Evolutionary conservation across 2,888 invertebrate genomes (phyloP).

Genomic region (Tyria jacobaeae): DNA sequence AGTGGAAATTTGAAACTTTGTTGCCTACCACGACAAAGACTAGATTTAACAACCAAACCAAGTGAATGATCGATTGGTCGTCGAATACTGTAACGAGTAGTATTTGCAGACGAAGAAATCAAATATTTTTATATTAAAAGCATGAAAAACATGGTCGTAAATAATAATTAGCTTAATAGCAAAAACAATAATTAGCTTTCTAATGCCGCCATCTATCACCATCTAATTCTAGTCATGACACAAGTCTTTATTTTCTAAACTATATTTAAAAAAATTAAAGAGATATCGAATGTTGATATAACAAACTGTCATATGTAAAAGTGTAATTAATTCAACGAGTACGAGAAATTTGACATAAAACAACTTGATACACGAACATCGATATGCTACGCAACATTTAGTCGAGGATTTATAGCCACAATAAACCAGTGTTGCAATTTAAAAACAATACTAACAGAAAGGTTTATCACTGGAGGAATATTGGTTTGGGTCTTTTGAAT

Average conservation of each 20-base stretch:
- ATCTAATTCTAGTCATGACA: too few species aligned
- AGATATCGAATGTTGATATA: neutral
- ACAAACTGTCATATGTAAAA: constrained; percentile 17
- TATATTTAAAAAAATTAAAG: neutral
- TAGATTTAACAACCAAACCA: neutral
- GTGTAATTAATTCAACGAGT: constrained; percentile 28
- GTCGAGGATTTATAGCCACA: constrained; percentile 33
- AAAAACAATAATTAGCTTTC: too few species aligned
- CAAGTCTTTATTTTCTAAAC: neutral
- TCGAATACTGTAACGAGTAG: neutral
- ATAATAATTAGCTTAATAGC: too few species aligned
- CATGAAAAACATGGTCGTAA: neutral
- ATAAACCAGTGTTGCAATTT: constrained; percentile 43
- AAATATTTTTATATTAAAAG: neutral
- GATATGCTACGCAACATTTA: constrained; percentile 34
- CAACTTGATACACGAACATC: constrained; percentile 24
- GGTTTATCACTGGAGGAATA: constrained; percentile 36
- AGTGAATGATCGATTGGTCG: neutral
- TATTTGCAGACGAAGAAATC: neutral
- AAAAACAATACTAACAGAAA: constrained; percentile 37
- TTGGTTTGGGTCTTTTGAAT: constrained; percentile 26
- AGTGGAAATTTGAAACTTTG: neutral
- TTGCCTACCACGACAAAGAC: neutral
- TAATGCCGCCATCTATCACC: too few species aligned
- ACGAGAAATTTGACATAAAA: constrained; percentile 29